phyloP scores from a whole-genome alignment of 2,113 vertebrate genomes.

The Pionites leucogaster region DNA sequence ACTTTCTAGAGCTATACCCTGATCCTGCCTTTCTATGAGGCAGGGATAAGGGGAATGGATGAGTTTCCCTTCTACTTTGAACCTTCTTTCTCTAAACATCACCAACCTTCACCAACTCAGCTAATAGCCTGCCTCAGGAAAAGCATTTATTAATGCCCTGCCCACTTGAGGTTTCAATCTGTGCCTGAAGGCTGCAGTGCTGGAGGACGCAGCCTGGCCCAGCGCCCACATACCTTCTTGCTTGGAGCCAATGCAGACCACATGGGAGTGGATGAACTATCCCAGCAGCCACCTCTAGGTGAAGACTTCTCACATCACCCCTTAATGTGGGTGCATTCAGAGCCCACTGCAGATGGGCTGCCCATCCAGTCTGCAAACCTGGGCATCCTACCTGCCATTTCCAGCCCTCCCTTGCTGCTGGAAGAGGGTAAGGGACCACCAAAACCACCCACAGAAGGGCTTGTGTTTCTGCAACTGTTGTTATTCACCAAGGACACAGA shows the following conservation, averaged over 20 bases:
- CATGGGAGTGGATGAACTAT: not conserved
- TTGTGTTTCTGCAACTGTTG: not conserved
- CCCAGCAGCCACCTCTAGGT: not conserved
- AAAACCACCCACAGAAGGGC: not conserved
- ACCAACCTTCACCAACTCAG: not conserved
- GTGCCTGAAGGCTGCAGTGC: not conserved
- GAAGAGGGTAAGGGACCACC: not conserved
- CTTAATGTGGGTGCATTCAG: not conserved
- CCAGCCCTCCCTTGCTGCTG: not conserved
- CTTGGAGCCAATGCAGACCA: not conserved
- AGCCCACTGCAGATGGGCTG: not conserved
- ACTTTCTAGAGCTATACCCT: not conserved
- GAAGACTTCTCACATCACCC: not conserved
- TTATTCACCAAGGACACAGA: not conserved
- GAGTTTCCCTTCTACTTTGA: not conserved
- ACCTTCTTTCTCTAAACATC: not conserved
- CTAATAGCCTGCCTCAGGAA: not conserved
- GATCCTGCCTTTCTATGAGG: not conserved
- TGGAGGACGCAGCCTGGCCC: not conserved
- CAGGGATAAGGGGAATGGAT: not conserved
- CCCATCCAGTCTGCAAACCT: too few species aligned
- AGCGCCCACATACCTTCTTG: fast-evolving
- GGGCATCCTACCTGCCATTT: not conserved
- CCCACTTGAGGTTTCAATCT: not conserved
- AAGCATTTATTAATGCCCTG: not conserved